phyloP scores from a whole-genome alignment of 2,113 vertebrate genomes.

The Hirundichthys speculiger region DNA sequence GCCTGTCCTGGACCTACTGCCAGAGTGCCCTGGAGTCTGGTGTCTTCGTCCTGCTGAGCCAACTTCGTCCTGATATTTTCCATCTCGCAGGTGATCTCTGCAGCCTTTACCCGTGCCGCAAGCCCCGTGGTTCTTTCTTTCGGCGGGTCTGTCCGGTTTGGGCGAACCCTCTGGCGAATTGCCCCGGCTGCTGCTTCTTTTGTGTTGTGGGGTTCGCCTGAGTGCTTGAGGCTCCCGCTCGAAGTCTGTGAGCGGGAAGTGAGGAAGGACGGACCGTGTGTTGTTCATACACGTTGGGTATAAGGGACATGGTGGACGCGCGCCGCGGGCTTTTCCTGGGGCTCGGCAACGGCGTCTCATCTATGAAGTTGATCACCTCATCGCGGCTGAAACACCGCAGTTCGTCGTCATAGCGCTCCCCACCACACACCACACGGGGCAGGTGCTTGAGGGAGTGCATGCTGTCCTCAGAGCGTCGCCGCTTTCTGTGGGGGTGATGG shows the following conservation, averaged over 20 bases:
- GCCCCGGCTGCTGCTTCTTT: conserved; percentile 55
- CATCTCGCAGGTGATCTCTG: conserved; percentile 40
- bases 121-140: conserved; percentile 36
- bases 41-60: conserved; percentile 49
- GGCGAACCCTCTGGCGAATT: conserved; percentile 59
- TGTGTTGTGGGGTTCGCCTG: conserved; percentile 75
- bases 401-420: conserved; percentile 76
- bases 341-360: conserved; percentile 83
- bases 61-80: conserved; percentile 33
- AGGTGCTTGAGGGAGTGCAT: conserved; percentile 80
- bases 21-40: conserved; percentile 48
- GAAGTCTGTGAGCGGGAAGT: conserved; percentile 86
- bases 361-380: conserved; percentile 85
- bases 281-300: conserved; percentile 78
- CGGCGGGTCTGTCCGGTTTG: conserved; percentile 41
- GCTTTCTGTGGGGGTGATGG: conserved; percentile 78
- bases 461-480: conserved; percentile 86
- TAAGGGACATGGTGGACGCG: conserved; percentile 80
- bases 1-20: conserved; percentile 66
- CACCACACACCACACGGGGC: conserved; percentile 63
- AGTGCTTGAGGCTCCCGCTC: conserved; percentile 86
- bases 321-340: conserved; percentile 81
- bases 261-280: conserved; percentile 67
- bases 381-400: conserved; percentile 85
- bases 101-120: conserved; percentile 56